Percentiles rank a stretch among this genome's conserved stretches.
Evolutionary conservation across 2,888 invertebrate genomes (phyloP).

Genomic region (Ormyrus labotus): DNA sequence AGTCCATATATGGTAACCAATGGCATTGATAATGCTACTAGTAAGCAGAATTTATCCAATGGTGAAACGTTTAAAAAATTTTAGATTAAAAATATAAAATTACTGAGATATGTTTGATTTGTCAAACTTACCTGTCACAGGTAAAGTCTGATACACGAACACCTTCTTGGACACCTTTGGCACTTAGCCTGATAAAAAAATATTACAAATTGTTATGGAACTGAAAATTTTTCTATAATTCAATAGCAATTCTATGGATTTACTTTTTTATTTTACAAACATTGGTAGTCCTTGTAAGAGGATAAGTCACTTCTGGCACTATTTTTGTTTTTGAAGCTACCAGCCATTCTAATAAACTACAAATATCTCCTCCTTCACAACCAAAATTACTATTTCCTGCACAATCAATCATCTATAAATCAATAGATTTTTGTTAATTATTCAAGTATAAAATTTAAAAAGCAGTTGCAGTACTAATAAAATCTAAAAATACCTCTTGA

Average conservation of each 20-base stretch:
- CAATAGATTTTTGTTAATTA: slow-evolving; percentile 3
- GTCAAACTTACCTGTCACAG: slow-evolving; percentile 81
- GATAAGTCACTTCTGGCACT: slow-evolving; percentile 80
- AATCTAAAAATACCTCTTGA: slow-evolving; percentile 78
- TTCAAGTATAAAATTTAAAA: slow-evolving; percentile 10
- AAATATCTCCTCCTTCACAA: slow-evolving; percentile 89
- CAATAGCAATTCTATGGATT: slow-evolving; percentile 31
- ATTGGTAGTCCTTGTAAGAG: slow-evolving; percentile 78
- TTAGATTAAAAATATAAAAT: neutral
- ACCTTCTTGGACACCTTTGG: slow-evolving; percentile 58
- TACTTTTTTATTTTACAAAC: slow-evolving; percentile 76
- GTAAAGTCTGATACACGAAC: slow-evolving; percentile 73
- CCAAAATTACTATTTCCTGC: slow-evolving; percentile 84
- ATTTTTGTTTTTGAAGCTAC: slow-evolving; percentile 78
- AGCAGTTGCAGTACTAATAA: neutral
- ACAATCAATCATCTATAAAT: slow-evolving; percentile 86
- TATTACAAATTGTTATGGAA: slow-evolving; percentile 9
- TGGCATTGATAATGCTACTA: neutral
- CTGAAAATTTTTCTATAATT: slow-evolving; percentile 5
- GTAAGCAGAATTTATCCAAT: neutral
- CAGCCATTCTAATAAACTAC: slow-evolving; percentile 87
- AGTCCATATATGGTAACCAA: slow-evolving; percentile 5
- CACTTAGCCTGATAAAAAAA: slow-evolving; percentile 65
- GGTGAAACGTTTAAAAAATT: neutral
- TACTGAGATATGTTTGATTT: slow-evolving; percentile 28